A percentile compares a stretch with the other conserved stretches of the same genome.
Evolutionary conservation across 2,113 vertebrate species (phyloP).

Genomic region (Lynx canadensis): DNA sequence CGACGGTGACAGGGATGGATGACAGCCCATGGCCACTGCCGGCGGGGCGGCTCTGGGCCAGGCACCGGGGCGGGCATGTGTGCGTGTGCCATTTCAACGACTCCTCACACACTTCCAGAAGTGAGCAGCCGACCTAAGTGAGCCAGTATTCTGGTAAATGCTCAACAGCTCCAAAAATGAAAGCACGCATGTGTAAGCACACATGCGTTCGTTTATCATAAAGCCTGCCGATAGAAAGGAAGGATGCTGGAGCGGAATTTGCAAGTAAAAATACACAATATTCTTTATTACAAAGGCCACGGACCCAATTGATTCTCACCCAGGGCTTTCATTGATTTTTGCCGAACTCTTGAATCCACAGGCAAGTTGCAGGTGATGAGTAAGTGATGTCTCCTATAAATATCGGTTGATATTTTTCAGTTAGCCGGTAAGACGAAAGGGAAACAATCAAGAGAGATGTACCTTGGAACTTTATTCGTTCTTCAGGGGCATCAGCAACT

Average conservation of each 20-base stretch:
- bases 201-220: accelerated
- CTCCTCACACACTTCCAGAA: accelerated
- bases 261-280: background rate
- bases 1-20: accelerated
- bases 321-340: background rate
- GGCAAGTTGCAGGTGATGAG: background rate
- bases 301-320: background rate
- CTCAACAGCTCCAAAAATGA: background rate
- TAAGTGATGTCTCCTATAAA: background rate
- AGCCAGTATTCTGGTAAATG: background rate
- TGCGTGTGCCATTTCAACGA: accelerated
- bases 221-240: background rate
- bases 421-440: background rate
- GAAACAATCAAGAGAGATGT: background rate
- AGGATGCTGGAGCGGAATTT: background rate
- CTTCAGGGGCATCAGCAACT: background rate
- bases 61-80: accelerated
- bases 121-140: too few relatives aligned
- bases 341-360: background rate
- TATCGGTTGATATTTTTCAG: background rate
- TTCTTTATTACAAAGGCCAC: background rate
- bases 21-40: accelerated
- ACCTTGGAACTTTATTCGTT: background rate
- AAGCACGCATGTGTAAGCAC: accelerated
- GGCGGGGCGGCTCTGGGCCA: accelerated